These are phyloP conservation scores for Chloroceryle inda DNA, from an alignment of 2,797 vertebrate species.

Conservation along the genomic window DNA sequence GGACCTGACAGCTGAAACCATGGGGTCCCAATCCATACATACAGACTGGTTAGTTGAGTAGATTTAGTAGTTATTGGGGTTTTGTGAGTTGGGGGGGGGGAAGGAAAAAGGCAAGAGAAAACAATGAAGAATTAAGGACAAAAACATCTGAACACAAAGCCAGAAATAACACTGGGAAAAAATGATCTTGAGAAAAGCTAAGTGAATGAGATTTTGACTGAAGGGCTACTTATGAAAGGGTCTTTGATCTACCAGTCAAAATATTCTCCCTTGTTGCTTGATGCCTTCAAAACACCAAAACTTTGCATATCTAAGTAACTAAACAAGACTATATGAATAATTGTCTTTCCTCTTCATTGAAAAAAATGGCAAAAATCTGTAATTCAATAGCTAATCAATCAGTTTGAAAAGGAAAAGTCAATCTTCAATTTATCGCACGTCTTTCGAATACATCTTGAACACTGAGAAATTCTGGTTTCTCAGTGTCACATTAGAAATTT, in stretches of 20 bases:
- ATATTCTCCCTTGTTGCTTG: neutral
- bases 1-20: neutral
- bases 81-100: neutral
- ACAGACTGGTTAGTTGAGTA: neutral
- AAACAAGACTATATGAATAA: neutral
- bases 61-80: neutral
- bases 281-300: neutral
- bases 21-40: rapidly evolving
- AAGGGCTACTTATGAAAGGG: neutral
- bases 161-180: neutral
- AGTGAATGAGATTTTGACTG: neutral
- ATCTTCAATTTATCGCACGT: neutral
- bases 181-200: neutral
- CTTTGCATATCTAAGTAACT: neutral
- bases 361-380: neutral
- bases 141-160: neutral
- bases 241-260: neutral
- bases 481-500: neutral
- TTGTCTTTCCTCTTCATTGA: neutral
- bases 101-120: neutral
- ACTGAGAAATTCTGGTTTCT: neutral
- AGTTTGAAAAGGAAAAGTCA: neutral
- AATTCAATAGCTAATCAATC: neutral
- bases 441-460: neutral
- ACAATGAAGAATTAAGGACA: neutral